Evolutionary conservation across 2,797 vertebrate genomes (phyloP).

Genomic region (Champsocephalus gunnari): DNA sequence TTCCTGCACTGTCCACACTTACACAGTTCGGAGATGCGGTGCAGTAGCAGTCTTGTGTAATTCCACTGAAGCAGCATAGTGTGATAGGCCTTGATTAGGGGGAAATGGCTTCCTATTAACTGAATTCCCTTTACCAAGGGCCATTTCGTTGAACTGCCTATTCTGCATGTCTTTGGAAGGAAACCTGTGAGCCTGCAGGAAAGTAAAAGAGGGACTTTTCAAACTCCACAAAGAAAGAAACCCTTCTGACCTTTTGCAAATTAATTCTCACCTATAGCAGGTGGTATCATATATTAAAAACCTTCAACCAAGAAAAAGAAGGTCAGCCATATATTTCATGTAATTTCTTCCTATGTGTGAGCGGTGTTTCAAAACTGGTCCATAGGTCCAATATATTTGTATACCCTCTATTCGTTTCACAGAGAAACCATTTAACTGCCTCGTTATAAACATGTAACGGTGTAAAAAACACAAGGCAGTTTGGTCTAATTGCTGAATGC

Average conservation of each 20-base stretch:
- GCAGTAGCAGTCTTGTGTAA: constrained; percentile 5
- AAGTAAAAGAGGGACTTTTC: not conserved
- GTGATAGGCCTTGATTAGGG: constrained; percentile 27
- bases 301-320: not conserved
- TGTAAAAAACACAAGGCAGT: constrained; percentile 1
- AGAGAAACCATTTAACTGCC: not conserved
- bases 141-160: constrained; percentile 6
- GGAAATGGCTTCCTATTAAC: constrained; percentile 13
- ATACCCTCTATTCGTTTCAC: not conserved
- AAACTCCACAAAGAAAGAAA: not conserved
- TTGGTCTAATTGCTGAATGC: not conserved
- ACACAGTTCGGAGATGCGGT: not conserved
- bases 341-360: not conserved
- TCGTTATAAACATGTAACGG: not conserved
- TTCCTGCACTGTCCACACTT: constrained; percentile 14
- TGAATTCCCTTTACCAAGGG: not conserved
- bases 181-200: constrained; percentile 4
- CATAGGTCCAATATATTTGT: not conserved
- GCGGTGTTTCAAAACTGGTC: no score
- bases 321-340: not conserved
- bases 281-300: not conserved
- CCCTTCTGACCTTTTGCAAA: not conserved
- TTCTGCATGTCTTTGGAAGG: constrained; percentile 19
- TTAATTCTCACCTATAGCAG: not conserved
- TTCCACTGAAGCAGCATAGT: constrained; percentile 27